These are phyloP conservation scores for Mechanitis messenoides DNA, from an alignment of 2,888 invertebrate species.

Conservation along the genomic window DNA sequence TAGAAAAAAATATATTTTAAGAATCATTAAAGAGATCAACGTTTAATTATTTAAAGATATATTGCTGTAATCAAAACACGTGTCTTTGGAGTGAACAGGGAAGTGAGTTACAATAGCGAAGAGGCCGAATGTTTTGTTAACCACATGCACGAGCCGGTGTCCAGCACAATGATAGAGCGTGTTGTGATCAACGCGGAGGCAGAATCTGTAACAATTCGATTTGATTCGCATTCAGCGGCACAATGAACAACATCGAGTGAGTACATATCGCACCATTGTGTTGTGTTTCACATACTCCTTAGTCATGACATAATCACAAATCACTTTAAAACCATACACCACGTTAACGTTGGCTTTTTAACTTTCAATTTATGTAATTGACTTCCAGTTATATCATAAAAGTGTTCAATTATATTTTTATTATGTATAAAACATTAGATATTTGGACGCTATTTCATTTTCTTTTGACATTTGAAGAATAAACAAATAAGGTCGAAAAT, in stretches of 20 bases:
- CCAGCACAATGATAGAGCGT: slow-evolving; percentile 20
- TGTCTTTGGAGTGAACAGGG: not conserved
- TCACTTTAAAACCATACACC: slow-evolving; percentile 19
- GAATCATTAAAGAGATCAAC: not conserved
- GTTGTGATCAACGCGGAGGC: slow-evolving; percentile 29
- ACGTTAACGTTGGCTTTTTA: not conserved
- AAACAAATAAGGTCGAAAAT: too few relatives aligned
- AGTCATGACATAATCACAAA: slow-evolving; percentile 50
- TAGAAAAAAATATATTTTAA: slow-evolving; percentile 35
- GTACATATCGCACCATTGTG: slow-evolving; percentile 56
- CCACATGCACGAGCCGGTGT: slow-evolving; percentile 8
- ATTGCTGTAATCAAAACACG: not conserved
- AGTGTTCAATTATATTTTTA: too few relatives aligned
- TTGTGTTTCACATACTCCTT: slow-evolving; percentile 53
- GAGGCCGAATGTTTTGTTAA: slow-evolving; percentile 14
- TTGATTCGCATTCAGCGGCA: slow-evolving; percentile 52
- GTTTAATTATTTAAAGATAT: not conserved
- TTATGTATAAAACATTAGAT: too few relatives aligned
- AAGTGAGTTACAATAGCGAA: slow-evolving; percentile 12
- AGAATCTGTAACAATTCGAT: slow-evolving; percentile 53
- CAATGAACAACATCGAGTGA: slow-evolving; percentile 53
- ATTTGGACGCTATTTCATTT: too few relatives aligned
- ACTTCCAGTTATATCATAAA: too few relatives aligned
- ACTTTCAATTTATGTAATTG: slow-evolving; percentile 6
- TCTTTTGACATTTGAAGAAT: too few relatives aligned